Percentiles rank a stretch among this genome's conserved stretches.
Evolutionary conservation across 1,140 invertebrate genomes (phyloP).

Genomic region (Andrena cerasifolii): DNA sequence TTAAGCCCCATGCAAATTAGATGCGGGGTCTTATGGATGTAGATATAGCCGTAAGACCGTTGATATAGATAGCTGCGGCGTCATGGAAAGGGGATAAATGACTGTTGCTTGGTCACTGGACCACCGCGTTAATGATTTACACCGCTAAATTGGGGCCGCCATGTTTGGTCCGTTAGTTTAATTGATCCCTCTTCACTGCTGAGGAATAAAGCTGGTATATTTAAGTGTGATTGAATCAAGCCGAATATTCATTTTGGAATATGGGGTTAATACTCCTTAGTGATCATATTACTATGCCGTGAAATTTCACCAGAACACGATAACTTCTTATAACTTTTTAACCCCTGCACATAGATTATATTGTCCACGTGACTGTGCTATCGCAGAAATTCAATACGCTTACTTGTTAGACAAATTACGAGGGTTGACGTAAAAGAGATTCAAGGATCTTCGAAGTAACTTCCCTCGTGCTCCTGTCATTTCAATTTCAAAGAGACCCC

Average conservation of each 20-base stretch:
- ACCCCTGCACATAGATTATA: too few relatives aligned
- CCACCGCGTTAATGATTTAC: constrained; percentile 56
- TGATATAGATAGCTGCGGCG: constrained; percentile 33
- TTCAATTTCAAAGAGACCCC: neutral
- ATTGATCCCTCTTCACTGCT: neutral
- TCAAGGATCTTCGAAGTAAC: too few relatives aligned
- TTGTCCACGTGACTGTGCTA: too few relatives aligned
- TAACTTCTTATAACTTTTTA: too few relatives aligned
- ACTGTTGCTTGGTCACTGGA: constrained; percentile 37
- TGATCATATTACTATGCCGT: too few relatives aligned
- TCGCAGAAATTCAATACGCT: too few relatives aligned
- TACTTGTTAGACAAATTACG: too few relatives aligned
- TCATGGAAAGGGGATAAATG: constrained; percentile 45
- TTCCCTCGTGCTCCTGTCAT: neutral
- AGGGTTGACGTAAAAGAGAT: too few relatives aligned
- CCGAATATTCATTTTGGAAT: neutral
- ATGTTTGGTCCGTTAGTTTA: constrained; percentile 4
- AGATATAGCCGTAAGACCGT: constrained; percentile 65
- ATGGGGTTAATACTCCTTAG: neutral
- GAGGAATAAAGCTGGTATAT: too few relatives aligned
- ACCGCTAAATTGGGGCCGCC: neutral
- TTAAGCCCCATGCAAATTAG: constrained; percentile 76
- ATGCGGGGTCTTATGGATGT: constrained; percentile 67
- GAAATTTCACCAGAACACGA: too few relatives aligned
- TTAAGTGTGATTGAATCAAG: neutral